Evolutionary conservation across 1,140 invertebrate genomes (phyloP).

Genomic region (Hypothenemus hampei): DNA sequence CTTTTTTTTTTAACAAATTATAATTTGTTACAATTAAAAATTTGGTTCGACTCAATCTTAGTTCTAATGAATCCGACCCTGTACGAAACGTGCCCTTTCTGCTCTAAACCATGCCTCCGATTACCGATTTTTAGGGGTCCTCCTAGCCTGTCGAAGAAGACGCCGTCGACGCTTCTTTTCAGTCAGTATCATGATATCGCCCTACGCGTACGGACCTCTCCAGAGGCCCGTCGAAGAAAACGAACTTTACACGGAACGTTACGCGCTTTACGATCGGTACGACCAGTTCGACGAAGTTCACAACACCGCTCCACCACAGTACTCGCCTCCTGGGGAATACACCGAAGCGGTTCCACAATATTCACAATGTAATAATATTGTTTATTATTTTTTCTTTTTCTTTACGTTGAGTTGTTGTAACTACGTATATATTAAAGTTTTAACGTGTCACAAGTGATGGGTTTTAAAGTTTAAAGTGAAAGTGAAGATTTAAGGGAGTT

Average conservation of each 20-base stretch:
- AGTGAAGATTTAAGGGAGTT: too few species aligned
- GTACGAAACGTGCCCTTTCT: slow-evolving; percentile 9
- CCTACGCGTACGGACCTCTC: slow-evolving; percentile 33
- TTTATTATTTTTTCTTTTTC: slow-evolving; percentile 6
- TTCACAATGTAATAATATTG: slow-evolving; percentile 25
- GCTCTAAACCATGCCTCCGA: slow-evolving; percentile 13
- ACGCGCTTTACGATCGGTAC: slow-evolving; percentile 27
- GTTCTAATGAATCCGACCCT: slow-evolving; percentile 7
- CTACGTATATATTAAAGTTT: too few species aligned
- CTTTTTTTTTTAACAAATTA: too few species aligned
- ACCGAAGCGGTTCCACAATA: slow-evolving; percentile 15
- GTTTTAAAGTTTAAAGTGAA: too few species aligned
- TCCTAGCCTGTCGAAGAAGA: slow-evolving; percentile 8
- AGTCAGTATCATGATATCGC: slow-evolving; percentile 34
- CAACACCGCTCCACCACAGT: slow-evolving; percentile 12
- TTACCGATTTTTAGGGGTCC: slow-evolving; percentile 23
- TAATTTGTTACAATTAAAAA: too few species aligned
- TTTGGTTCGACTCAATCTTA: too few species aligned
- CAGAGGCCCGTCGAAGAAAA: slow-evolving; percentile 26
- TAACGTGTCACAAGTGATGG: too few species aligned
- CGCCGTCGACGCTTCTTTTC: slow-evolving; percentile 8
- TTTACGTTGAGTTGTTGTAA: too few species aligned
- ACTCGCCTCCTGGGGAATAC: slow-evolving; percentile 21
- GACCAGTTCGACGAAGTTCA: slow-evolving; percentile 1
- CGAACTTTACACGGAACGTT: slow-evolving; percentile 12